Conservation (phyloP, 2,888 invertebrate genomes). For the Fragum whitleyi region DNA sequence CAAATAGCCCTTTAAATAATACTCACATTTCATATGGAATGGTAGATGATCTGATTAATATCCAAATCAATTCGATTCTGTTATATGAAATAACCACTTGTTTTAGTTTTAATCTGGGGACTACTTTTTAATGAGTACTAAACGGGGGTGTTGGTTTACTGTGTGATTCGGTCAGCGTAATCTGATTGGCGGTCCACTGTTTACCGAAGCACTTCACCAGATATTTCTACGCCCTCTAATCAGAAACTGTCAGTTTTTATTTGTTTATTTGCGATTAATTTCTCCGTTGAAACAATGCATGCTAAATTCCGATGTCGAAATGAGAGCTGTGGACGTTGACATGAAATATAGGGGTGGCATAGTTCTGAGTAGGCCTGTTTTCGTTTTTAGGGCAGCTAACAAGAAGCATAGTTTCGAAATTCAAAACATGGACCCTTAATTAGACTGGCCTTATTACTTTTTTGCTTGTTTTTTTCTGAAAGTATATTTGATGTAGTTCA, state of each 20-base stretch:
- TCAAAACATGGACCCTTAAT: too few species aligned
- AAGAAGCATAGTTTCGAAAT: too few species aligned
- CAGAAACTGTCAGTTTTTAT: slow-evolving; percentile 61
- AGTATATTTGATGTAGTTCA: too few species aligned
- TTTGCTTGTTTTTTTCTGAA: too few species aligned
- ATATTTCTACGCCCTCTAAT: slow-evolving; percentile 50
- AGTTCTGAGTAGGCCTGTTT: slow-evolving; percentile 36
- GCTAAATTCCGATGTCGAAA: slow-evolving; percentile 47
- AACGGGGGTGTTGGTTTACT: slow-evolving; percentile 14
- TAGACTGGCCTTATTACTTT: too few species aligned
- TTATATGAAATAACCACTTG: slow-evolving; percentile 15
- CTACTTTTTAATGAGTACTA: slow-evolving; percentile 5
- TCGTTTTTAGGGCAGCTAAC: too few species aligned
- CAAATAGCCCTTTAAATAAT: too few species aligned
- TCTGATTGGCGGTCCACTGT: slow-evolving; percentile 60
- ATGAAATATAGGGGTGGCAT: slow-evolving; percentile 45
- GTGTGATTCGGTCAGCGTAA: slow-evolving; percentile 38
- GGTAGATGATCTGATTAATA: neutral
- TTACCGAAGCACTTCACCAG: slow-evolving; percentile 20
- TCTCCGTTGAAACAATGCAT: slow-evolving; percentile 61
- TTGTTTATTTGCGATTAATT: slow-evolving; percentile 44
- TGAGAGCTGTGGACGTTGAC: slow-evolving; percentile 32
- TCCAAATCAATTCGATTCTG: slow-evolving; percentile 13
- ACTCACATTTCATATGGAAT: slow-evolving; percentile 25
- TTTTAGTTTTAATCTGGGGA: slow-evolving; percentile 2